Evolutionary conservation across 2,113 vertebrate genomes (phyloP).

Genomic region (Petroica traversi): DNA sequence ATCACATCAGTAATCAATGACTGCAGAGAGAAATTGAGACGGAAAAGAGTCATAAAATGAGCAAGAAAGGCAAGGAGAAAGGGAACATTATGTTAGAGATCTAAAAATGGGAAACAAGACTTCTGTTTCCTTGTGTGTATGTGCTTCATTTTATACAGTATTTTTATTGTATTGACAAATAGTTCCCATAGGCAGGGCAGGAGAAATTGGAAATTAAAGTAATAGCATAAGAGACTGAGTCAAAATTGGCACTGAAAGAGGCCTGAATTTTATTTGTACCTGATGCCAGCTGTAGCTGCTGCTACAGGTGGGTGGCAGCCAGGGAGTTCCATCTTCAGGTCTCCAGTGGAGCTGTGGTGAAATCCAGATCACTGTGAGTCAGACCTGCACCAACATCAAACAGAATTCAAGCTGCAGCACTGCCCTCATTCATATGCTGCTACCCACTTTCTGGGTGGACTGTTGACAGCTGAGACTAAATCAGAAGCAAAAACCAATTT

Average conservation of each 20-base stretch:
- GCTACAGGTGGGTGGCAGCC: neutral
- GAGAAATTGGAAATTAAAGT: neutral
- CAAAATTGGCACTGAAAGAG: neutral
- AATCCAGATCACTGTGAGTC: neutral
- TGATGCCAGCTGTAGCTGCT: neutral
- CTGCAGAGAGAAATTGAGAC: neutral
- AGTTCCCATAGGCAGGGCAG: neutral
- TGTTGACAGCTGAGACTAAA: neutral
- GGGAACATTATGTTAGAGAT: neutral
- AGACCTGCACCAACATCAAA: neutral
- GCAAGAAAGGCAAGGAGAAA: neutral
- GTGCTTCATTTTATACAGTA: neutral
- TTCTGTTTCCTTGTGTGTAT: neutral
- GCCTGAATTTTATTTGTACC: neutral
- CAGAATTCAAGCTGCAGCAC: neutral
- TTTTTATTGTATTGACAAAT: neutral
- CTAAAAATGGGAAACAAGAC: neutral
- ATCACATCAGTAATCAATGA: neutral
- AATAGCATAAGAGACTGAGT: neutral
- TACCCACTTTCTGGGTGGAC: neutral
- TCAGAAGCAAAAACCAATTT: neutral
- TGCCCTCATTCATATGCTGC: neutral
- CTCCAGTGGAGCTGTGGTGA: neutral
- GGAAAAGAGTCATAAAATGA: constrained; percentile 1
- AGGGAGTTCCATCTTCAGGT: neutral